phyloP scores from a whole-genome alignment of 2,888 invertebrate species.

The Oconnorella tubifera region DNA sequence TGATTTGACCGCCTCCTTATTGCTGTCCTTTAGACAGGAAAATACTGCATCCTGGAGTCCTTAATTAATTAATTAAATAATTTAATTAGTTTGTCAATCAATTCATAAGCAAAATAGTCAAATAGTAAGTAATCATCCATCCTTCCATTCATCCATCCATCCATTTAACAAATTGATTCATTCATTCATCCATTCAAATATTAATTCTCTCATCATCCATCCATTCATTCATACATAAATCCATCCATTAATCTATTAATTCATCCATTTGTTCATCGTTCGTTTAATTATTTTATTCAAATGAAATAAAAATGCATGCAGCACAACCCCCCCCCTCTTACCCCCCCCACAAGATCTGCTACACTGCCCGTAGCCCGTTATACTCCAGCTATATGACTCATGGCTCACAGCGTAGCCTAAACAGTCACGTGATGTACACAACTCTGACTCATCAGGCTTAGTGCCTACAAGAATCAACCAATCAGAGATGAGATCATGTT shows the following conservation, averaged over 20 bases:
- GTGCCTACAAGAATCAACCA: not conserved
- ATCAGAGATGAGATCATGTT: not conserved
- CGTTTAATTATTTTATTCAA: not conserved
- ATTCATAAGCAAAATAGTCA: no score
- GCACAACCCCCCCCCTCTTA: constrained; percentile 61
- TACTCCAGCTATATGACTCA: constrained; percentile 42
- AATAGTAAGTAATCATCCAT: no score
- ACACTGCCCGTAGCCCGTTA: constrained; percentile 64
- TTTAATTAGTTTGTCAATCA: no score
- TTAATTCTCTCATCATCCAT: no score
- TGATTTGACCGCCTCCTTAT: not conserved
- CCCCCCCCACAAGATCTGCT: constrained; percentile 85
- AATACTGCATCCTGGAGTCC: constrained; percentile 16
- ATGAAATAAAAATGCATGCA: not conserved
- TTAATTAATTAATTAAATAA: no score
- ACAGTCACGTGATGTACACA: constrained; percentile 5
- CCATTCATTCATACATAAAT: no score
- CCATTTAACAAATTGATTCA: no score
- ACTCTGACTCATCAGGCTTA: constrained; percentile 7
- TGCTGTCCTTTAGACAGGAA: constrained; percentile 6
- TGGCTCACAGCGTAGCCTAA: constrained; percentile 7
- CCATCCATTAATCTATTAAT: no score
- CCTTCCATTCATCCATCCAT: no score
- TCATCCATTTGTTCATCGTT: no score
- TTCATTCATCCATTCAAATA: no score